These are phyloP conservation scores for Ptilonorhynchus violaceus DNA, from an alignment of 2,113 vertebrate species.

Conservation along the genomic window DNA sequence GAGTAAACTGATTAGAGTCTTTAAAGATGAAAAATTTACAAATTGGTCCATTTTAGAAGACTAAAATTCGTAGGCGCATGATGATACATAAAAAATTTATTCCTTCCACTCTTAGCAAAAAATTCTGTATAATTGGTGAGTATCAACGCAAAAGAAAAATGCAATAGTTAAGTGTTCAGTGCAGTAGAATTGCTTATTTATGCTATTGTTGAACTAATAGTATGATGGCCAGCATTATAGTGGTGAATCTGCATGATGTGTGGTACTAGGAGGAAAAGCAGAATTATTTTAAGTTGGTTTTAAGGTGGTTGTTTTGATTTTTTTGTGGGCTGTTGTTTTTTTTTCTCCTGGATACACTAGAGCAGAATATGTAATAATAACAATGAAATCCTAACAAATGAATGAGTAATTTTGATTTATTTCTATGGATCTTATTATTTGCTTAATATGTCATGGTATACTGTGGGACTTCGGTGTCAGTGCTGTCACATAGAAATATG, in stretches of 20 bases:
- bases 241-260: neutral
- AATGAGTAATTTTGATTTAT: neutral
- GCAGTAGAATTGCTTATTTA: neutral
- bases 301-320: neutral
- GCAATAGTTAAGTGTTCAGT: neutral
- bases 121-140: neutral
- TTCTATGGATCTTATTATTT: neutral
- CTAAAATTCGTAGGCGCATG: neutral
- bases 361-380: neutral
- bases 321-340: accelerated
- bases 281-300: neutral
- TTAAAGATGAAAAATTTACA: neutral
- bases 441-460: neutral
- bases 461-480: neutral
- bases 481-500: neutral
- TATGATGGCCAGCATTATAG: neutral
- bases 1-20: neutral
- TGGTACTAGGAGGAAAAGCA: neutral
- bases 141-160: neutral
- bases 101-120: neutral
- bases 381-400: neutral
- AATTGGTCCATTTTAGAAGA: neutral
- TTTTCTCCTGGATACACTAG: neutral
- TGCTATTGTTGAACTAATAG: neutral
- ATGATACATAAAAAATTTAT: neutral